Conservation (phyloP, 1,140 invertebrate genomes). For the Yoshiicerus persimilis region DNA sequence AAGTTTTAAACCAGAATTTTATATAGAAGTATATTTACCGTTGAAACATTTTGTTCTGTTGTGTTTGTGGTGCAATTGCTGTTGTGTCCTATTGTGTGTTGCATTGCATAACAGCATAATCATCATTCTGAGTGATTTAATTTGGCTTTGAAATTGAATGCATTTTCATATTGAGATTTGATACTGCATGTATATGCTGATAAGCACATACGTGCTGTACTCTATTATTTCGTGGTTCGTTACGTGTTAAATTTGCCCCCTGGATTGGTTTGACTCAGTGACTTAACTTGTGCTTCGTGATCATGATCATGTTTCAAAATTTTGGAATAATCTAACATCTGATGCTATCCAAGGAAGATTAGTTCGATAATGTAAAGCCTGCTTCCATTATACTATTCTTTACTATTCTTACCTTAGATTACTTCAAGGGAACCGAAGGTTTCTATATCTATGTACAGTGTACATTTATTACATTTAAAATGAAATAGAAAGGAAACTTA, state of each 20-base stretch:
- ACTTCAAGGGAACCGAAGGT: too few relatives aligned
- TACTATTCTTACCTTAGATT: neutral
- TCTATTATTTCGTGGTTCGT: neutral
- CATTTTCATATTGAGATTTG: neutral
- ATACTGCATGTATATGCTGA: neutral
- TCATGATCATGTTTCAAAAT: neutral
- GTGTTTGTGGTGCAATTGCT: neutral
- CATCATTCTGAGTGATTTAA: constrained; percentile 2
- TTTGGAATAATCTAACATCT: neutral
- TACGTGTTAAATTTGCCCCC: neutral
- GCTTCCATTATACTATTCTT: neutral
- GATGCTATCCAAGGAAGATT: neutral
- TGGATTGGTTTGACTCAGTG: neutral
- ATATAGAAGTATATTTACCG: neutral
- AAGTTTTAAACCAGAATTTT: neutral
- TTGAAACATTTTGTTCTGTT: neutral
- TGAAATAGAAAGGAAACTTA: neutral
- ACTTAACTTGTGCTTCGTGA: neutral
- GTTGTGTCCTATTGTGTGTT: neutral
- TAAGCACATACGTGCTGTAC: neutral
- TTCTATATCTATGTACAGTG: too few relatives aligned
- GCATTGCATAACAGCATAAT: neutral
- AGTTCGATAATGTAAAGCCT: neutral
- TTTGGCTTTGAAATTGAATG: neutral
- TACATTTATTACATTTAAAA: neutral